A percentile compares a stretch with the other conserved stretches of the same genome.
Conservation (phyloP, 1,140 invertebrate genomes). For the Phymastichus coffea region DNA sequence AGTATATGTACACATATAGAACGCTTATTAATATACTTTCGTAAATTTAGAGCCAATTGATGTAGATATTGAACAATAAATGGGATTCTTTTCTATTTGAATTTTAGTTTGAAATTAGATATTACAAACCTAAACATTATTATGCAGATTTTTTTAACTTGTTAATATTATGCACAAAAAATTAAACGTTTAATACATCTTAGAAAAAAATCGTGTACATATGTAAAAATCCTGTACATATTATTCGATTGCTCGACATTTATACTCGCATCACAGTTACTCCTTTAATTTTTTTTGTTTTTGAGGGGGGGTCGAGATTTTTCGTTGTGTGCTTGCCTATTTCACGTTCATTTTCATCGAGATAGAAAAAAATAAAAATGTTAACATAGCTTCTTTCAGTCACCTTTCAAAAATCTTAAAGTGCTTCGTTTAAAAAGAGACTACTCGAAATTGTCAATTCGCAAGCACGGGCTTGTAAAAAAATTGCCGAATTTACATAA, state of each 20-base stretch:
- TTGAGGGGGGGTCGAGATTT: too few species aligned
- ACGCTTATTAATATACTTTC: conserved; percentile 6
- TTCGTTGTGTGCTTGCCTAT: conserved; percentile 15
- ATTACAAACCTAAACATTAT: too few species aligned
- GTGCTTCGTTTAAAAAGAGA: not conserved
- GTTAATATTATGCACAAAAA: conserved; percentile 24
- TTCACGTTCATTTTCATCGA: conserved; percentile 14
- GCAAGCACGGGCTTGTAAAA: conserved; percentile 21
- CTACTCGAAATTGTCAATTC: conserved; percentile 12
- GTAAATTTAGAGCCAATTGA: conserved; percentile 16
- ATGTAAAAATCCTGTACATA: conserved; percentile 28
- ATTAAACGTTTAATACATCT: conserved; percentile 23
- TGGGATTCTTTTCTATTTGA: conserved; percentile 20
- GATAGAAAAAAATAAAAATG: conserved; percentile 1
- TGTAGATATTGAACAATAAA: conserved; percentile 11
- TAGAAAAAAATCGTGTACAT: conserved; percentile 19
- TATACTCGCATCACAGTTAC: conserved; percentile 43
- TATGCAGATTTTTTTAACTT: too few species aligned
- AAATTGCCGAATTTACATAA: conserved; percentile 33
- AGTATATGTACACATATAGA: conserved; percentile 24
- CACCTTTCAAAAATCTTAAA: too few species aligned
- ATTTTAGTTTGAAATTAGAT: too few species aligned
- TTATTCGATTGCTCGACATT: conserved; percentile 32
- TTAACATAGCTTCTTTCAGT: not conserved
- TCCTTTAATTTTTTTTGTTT: conserved; percentile 38